Evolutionary conservation across 2,888 invertebrate genomes (phyloP).

Genomic region (Cheilosia soror): DNA sequence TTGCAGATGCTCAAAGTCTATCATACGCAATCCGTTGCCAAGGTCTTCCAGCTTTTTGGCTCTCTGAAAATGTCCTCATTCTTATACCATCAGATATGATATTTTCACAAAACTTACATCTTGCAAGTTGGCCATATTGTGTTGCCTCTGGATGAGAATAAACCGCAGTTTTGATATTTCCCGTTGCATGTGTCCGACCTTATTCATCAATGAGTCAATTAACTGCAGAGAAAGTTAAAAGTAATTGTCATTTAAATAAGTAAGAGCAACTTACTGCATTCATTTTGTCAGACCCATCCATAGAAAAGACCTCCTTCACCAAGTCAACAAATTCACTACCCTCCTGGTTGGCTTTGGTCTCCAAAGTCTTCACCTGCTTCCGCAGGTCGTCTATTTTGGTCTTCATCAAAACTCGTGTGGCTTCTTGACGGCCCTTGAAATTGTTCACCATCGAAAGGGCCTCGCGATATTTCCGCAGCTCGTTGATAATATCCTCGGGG

Average conservation of each 20-base stretch:
- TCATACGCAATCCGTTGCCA: slow-evolving; percentile 78
- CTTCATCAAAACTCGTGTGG: slow-evolving; percentile 48
- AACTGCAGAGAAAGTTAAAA: slow-evolving; percentile 59
- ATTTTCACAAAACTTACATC: slow-evolving; percentile 75
- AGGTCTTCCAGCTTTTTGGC: slow-evolving; percentile 78
- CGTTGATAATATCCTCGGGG: slow-evolving; percentile 44
- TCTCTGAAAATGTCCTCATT: slow-evolving; percentile 76
- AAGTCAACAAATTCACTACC: neutral
- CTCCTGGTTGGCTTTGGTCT: slow-evolving; percentile 15
- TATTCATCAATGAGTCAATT: slow-evolving; percentile 70
- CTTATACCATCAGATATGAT: too few relatives aligned
- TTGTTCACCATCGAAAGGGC: slow-evolving; percentile 76
- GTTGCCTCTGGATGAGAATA: slow-evolving; percentile 78
- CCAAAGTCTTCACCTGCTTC: slow-evolving; percentile 41
- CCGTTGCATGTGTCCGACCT: slow-evolving; percentile 76
- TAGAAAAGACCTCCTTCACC: slow-evolving; percentile 32
- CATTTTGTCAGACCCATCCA: slow-evolving; percentile 55
- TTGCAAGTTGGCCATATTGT: slow-evolving; percentile 76
- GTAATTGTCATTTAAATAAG: neutral
- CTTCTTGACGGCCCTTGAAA: slow-evolving; percentile 35
- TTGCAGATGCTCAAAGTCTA: slow-evolving; percentile 79
- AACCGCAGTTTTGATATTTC: slow-evolving; percentile 79
- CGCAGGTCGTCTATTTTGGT: slow-evolving; percentile 28
- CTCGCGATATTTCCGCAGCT: slow-evolving; percentile 68
- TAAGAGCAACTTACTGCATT: slow-evolving; percentile 64